A percentile compares a stretch with the other conserved stretches of the same genome.
Conservation (phyloP, 2,797 vertebrate genomes). For the Sciurus carolinensis region DNA sequence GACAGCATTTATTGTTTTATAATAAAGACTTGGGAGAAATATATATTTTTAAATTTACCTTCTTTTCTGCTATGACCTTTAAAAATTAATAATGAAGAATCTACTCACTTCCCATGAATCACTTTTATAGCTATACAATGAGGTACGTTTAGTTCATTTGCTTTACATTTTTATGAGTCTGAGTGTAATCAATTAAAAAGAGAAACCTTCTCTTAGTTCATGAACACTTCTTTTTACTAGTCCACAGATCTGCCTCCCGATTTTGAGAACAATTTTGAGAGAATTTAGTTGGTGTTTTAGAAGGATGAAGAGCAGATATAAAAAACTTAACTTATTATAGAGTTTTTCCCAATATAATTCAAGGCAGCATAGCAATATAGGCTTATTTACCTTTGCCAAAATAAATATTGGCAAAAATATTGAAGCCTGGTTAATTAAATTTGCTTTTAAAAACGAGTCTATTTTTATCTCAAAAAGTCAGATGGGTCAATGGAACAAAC, state of each 20-base stretch:
- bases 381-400: conserved; percentile 73
- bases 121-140: conserved; percentile 52
- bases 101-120: conserved; percentile 52
- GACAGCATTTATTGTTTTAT: conserved; percentile 68
- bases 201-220: conserved; percentile 21
- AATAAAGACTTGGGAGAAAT: conserved; percentile 67
- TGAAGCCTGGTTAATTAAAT: conserved; percentile 70
- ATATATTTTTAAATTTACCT: conserved; percentile 63
- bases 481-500: conserved; percentile 62
- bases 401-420: conserved; percentile 74
- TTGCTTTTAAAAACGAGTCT: conserved; percentile 41
- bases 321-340: conserved; percentile 37
- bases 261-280: conserved; percentile 71
- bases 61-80: conserved; percentile 46
- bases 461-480: background rate
- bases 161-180: conserved; percentile 32
- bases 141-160: conserved; percentile 69
- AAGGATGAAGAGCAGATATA: conserved; percentile 53
- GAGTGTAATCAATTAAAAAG: conserved; percentile 68
- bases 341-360: conserved; percentile 49
- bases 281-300: conserved; percentile 51
- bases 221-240: conserved; percentile 23
- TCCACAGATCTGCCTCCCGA: conserved; percentile 7
- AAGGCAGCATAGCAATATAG: conserved; percentile 6
- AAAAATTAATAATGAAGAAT: conserved; percentile 64